A percentile compares a stretch with the other conserved stretches of the same genome.
Conservation (phyloP, 1,140 invertebrate species). For the Apis cerana region DNA sequence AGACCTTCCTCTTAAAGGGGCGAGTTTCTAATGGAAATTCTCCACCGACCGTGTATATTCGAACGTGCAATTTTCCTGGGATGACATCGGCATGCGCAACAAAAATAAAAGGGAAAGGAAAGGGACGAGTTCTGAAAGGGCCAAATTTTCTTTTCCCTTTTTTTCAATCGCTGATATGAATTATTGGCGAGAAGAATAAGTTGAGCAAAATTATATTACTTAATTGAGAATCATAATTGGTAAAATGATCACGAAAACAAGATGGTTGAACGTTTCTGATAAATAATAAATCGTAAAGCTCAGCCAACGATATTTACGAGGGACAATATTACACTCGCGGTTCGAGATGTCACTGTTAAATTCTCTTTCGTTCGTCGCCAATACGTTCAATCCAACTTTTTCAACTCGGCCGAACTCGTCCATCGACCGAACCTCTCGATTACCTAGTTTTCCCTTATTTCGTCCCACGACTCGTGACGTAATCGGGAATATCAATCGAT, state of each 20-base stretch:
- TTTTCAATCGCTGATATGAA: too few relatives aligned
- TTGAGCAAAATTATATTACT: too few relatives aligned
- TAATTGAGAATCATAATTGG: too few relatives aligned
- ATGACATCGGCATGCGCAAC: not conserved
- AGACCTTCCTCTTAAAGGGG: not conserved
- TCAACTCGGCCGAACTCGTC: not conserved
- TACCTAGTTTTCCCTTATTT: not conserved
- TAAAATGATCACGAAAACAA: too few relatives aligned
- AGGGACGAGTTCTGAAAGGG: too few relatives aligned
- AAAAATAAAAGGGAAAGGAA: not conserved
- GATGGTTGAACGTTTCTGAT: not conserved
- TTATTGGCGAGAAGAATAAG: too few relatives aligned
- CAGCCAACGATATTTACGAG: conserved; percentile 28
- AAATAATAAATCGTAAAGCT: conserved; percentile 26
- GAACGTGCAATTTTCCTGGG: not conserved
- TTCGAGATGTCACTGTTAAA: not conserved
- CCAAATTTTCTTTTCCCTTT: too few relatives aligned
- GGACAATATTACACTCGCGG: conserved; percentile 18
- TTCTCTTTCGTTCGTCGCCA: not conserved
- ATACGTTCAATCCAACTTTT: not conserved
- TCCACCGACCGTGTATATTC: not conserved
- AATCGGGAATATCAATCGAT: not conserved
- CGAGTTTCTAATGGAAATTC: conserved; percentile 25
- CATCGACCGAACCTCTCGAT: not conserved
- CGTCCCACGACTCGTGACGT: not conserved